Conservation (phyloP, 2,113 vertebrate species). For the Epinephelus fuscoguttatus region DNA sequence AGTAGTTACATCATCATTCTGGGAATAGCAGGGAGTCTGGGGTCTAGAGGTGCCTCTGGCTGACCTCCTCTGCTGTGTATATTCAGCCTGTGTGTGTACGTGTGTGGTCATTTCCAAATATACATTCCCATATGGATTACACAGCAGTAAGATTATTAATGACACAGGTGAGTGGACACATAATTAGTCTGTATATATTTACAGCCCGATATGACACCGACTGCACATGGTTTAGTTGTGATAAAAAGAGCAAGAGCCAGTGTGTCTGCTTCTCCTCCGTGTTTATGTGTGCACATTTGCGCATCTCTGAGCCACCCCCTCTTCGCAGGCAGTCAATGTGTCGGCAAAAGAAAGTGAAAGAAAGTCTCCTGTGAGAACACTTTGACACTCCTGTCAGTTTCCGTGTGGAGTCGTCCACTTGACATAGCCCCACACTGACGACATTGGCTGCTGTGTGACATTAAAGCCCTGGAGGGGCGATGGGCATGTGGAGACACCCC, state of each 20-base stretch:
- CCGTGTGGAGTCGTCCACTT: conserved; percentile 53
- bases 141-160: conserved; percentile 63
- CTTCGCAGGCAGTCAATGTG: conserved; percentile 72
- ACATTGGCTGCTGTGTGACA: conserved; percentile 40
- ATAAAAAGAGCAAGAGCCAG: conserved; percentile 18
- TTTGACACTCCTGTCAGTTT: conserved; percentile 64
- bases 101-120: conserved; percentile 82
- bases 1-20: conserved; percentile 80
- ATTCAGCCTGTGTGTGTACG: conserved; percentile 65
- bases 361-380: conserved; percentile 61
- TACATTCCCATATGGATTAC: conserved; percentile 76
- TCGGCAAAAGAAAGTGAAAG: conserved; percentile 69
- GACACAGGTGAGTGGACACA: conserved; percentile 65
- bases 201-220: conserved; percentile 20
- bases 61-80: conserved; percentile 74
- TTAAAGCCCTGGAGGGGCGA: conserved; percentile 41
- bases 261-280: not conserved
- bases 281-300: conserved; percentile 5
- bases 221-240: conserved; percentile 28
- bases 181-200: conserved; percentile 58
- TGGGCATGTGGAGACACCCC: not conserved
- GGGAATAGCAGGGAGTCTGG: conserved; percentile 80
- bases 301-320: conserved; percentile 4
- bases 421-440: conserved; percentile 53
- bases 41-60: conserved; percentile 75